These are phyloP conservation scores for Drosophila tsacasi DNA, from an alignment of 1,140 invertebrate species.

Conservation along the genomic window DNA sequence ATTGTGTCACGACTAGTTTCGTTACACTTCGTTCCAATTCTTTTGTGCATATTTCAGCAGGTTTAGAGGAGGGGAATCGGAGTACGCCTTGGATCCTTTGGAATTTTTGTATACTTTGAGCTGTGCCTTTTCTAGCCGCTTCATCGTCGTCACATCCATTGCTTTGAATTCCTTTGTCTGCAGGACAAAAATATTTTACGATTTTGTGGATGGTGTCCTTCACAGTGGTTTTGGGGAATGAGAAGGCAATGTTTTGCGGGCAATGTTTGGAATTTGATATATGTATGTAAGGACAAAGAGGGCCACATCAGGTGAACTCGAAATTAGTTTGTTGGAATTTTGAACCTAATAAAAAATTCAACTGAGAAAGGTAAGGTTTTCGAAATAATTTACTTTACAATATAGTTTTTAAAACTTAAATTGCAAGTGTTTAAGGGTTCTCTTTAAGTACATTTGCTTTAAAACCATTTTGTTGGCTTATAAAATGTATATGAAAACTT, in stretches of 20 bases:
- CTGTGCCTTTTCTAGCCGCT: conserved; percentile 61
- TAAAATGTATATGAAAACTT: not conserved
- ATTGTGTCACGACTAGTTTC: conserved; percentile 81
- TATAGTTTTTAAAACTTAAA: not conserved
- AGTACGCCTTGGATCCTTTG: conserved; percentile 43
- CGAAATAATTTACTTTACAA: not conserved
- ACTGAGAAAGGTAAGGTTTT: not conserved
- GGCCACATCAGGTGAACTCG: conserved; percentile 12
- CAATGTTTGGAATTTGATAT: conserved; percentile 32
- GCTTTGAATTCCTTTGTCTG: conserved; percentile 45
- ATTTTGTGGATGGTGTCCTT: conserved; percentile 27
- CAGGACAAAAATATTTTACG: conserved; percentile 70
- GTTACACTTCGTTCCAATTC: conserved; percentile 62
- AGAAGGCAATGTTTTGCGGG: not conserved
- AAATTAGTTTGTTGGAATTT: conserved; percentile 15
- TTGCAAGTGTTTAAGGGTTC: too few relatives aligned
- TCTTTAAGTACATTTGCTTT: not conserved
- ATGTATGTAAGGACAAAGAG: conserved; percentile 2
- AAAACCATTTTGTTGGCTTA: not conserved
- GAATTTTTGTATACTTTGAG: conserved; percentile 65
- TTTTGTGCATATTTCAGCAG: conserved; percentile 53
- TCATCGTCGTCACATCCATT: conserved; percentile 60
- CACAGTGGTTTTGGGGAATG: conserved; percentile 27
- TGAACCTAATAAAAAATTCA: not conserved
- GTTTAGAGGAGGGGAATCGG: conserved; percentile 1